These are phyloP conservation scores for pig (Sus scrofa) DNA, from an alignment of 2,113 vertebrate species.

Conservation along the genomic window T2T-Sscrofa CM000812.6:281142001-281142500, in stretches of 20 bases:
- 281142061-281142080: background rate
- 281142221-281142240: background rate
- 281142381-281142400: background rate
- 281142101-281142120: background rate
- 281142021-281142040: background rate
- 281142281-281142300: background rate
- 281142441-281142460: background rate
- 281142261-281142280: background rate
- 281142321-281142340: too few relatives aligned
- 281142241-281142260: background rate
- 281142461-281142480: background rate
- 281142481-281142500: background rate
- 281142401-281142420: background rate
- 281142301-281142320: background rate
- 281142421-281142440: background rate
- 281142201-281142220: conserved; percentile 16
- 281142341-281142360: background rate
- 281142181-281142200: conserved; percentile 20
- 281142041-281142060: background rate
- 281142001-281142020: background rate
- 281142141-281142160: conserved; percentile 16
- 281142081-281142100: background rate
- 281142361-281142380: background rate
- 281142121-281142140: background rate
- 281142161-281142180: background rate